Evolutionary conservation across 2,888 invertebrate species (phyloP), one percentile per base, ranked within the genome.

Genomic region (Nineta flava): DNA sequence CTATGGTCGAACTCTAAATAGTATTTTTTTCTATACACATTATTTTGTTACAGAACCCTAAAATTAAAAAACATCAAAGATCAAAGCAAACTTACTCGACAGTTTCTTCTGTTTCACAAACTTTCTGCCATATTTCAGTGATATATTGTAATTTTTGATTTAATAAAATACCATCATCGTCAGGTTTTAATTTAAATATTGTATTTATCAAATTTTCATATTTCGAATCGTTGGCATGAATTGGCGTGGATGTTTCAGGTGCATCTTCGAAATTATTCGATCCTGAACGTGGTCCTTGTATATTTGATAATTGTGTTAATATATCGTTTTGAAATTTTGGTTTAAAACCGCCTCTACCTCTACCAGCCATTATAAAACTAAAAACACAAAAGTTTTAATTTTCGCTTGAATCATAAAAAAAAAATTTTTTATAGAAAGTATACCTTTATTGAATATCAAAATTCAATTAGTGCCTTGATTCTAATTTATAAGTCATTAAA

Each of bases 101-200:
- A 44, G 62, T 62, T 32, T 60, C 57, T 38, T 55, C 54, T 34
- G 55, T 59, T 31, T 57, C 48, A 53, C 66, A 66, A 31, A 59
- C 59, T 21, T 60, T 52, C 17, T 55, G 53, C 61, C 65, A 64
- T 41, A 55, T 56, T 47, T 62, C 59, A 19, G 62, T 52, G 38
- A 66, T 60, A 51, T 60, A 55, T 53, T 60, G 62, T 13, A 65
- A 56, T 55, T 67, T 67, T 50, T 64, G 61, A 54, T 67, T 66
- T 49, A 65, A 59, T 51, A 61, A 53, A 46, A 66, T 67, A 6
- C 66, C 66, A 56, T 67, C 67, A 53, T 67, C 67, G 9, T 58
- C 56, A 9, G 58, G 49, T 53, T 59, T 60, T 21, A 66, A 54
- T 50, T 60, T 57, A 45, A 60, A 59, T n/a, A 66, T 55, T 51